Percentiles rank a stretch among this genome's conserved stretches.
Conservation (phyloP, 2,888 invertebrate species). For the Plagodis pulveraria region DNA sequence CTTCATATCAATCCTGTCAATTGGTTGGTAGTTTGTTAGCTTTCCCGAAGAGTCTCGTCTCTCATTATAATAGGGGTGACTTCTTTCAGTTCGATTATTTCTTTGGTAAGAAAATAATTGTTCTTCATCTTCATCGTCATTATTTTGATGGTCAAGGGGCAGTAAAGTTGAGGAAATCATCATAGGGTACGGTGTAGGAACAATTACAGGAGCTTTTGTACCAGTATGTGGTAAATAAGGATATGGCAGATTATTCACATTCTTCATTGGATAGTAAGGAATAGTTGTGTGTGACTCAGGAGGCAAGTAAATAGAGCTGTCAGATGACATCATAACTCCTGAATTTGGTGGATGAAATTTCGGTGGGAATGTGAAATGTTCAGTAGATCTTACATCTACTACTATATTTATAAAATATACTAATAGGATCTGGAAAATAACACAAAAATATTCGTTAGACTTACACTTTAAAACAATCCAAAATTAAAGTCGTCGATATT, state of each 20-base stretch:
- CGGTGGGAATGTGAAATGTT: slow-evolving; percentile 66
- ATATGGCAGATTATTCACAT: slow-evolving; percentile 63
- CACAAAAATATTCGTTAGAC: slow-evolving; percentile 37
- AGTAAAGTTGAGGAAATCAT: slow-evolving; percentile 61
- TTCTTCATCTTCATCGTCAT: slow-evolving; percentile 51
- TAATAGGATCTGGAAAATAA: slow-evolving; percentile 70
- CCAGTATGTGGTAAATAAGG: slow-evolving; percentile 68
- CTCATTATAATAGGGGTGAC: slow-evolving; percentile 39
- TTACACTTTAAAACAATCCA: slow-evolving; percentile 48
- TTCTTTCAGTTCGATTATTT: slow-evolving; percentile 53
- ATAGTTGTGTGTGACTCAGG: slow-evolving; percentile 68
- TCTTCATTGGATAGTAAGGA: slow-evolving; percentile 68
- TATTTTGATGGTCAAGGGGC: slow-evolving; percentile 56
- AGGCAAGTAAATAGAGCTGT: slow-evolving; percentile 70
- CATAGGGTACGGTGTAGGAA: slow-evolving; percentile 63
- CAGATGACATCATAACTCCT: slow-evolving; percentile 55
- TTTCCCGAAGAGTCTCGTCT: slow-evolving; percentile 56
- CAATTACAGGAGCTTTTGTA: slow-evolving; percentile 62
- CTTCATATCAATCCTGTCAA: slow-evolving; percentile 69
- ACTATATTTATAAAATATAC: slow-evolving; percentile 56
- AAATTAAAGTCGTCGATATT: slow-evolving; percentile 46
- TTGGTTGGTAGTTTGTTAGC: slow-evolving; percentile 57
- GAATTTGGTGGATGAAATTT: slow-evolving; percentile 62
- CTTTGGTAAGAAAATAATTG: slow-evolving; percentile 36
- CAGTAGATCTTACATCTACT: slow-evolving; percentile 56